Conservation (phyloP, 2,797 vertebrate species). For the Poecile montanus region DNA sequence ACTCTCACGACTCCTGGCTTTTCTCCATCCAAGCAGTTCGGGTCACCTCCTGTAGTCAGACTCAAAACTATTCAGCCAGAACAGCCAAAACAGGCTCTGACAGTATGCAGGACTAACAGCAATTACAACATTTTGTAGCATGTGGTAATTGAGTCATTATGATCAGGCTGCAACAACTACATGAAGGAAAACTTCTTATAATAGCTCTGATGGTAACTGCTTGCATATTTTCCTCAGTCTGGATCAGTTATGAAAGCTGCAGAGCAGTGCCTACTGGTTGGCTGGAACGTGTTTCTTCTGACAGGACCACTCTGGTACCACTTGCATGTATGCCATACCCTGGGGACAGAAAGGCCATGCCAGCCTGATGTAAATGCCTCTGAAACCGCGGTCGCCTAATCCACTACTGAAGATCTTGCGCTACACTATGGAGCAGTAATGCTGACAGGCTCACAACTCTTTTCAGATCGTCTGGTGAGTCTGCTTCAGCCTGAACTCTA, state of each 20-base stretch:
- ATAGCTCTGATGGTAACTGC: neutral
- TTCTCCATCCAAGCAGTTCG: neutral
- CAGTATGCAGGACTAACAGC: neutral
- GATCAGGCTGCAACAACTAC: neutral
- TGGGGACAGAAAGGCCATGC: neutral
- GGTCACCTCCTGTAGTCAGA: neutral
- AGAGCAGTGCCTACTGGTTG: neutral
- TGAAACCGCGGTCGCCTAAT: neutral
- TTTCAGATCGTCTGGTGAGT: neutral
- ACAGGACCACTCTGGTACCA: neutral
- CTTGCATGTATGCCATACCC: neutral
- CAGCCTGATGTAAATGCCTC: neutral
- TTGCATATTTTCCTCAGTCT: neutral
- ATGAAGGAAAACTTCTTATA: neutral
- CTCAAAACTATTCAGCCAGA: neutral
- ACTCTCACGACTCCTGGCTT: neutral
- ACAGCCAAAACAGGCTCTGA: conserved; percentile 3
- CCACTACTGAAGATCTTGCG: neutral
- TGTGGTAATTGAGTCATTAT: conserved; percentile 37
- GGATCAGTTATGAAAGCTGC: neutral
- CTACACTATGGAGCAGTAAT: fast-evolving
- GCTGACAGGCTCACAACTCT: neutral
- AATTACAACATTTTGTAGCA: conserved; percentile 3
- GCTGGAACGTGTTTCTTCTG: neutral
- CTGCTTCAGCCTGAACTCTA: neutral